Base-by-base conservation (phyloP, 1,140 invertebrate genomes). In the Drosophila bifasciata region DNA sequence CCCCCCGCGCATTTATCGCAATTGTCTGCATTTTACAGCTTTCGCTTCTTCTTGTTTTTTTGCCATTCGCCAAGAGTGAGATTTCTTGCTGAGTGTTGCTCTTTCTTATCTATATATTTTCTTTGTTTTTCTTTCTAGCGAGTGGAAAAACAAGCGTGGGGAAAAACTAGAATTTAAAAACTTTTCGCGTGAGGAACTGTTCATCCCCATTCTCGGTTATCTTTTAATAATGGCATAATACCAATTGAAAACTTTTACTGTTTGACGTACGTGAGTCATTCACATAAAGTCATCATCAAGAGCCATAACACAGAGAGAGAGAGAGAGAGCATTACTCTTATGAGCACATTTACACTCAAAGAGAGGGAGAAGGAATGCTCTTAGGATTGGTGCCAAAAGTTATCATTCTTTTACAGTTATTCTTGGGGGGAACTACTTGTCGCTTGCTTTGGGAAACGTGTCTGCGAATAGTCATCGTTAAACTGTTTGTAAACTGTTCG, bases 1-100 rank as follows among this genome's bases (percentile, higher is more conserved):
- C 69, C 15, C 40, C 28, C 45, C 45, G 39, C 52, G 62, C 80
- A 85, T 80, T 84, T 84, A 84, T 84, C 71, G 80, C 75, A 71
- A 84, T 84, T 83, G 79, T 83, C 79, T 84, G 71, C 61, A 61
- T 76, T 83, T 85, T 70, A 50, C 49, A 56, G 50, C 55, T 28
- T 21, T 56, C 44, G 28, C 17, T 55, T 36, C 7, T 4, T 6
- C 7, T 11, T 15, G 16, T 55, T 61, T 5, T 19, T 32, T 13
- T 36, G 13, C 32, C 3, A 32, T 32, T 32, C 28, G 8, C 28
- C 9, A 8, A 7, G 28, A 32, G 17, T 32, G 23, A 11, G 39
- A 50, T 15, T 51, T 60, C 19, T 51, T 51, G 63, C 66, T 56
- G 25, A 50, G 19, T 51, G 63, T 39, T 51, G 63, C 66, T 56